phyloP scores from a whole-genome alignment of 92 coral and sea anemone species.

The Umimayanthus chanpuru region DNA sequence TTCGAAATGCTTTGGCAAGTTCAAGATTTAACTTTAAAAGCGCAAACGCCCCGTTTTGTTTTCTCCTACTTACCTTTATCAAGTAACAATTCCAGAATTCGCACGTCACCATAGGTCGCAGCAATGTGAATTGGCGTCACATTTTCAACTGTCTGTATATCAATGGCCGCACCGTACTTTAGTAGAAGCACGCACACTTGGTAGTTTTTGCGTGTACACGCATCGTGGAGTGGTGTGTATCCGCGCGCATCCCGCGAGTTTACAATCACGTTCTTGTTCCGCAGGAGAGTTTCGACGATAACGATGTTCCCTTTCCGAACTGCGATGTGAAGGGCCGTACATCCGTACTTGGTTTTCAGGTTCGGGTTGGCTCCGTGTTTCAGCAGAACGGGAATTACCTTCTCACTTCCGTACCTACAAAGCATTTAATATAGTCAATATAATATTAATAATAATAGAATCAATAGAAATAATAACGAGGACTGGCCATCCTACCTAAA shows the following conservation, averaged over 20 bases:
- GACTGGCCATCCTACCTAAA: too few relatives aligned
- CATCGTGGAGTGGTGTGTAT: slow-evolving; percentile 29
- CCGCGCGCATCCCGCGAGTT: slow-evolving; percentile 32
- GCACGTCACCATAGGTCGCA: slow-evolving; percentile 15
- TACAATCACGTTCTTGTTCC: slow-evolving; percentile 4
- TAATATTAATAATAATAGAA: too few relatives aligned
- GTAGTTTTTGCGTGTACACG: slow-evolving; percentile 2
- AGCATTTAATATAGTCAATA: neutral
- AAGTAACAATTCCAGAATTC: slow-evolving; percentile 1
- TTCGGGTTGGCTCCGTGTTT: slow-evolving; percentile 12
- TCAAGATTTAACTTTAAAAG: too few relatives aligned
- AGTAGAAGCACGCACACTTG: slow-evolving; percentile 15
- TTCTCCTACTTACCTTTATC: slow-evolving; percentile 10
- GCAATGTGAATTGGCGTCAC: slow-evolving; percentile 25
- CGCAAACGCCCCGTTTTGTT: too few relatives aligned
- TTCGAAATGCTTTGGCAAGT: too few relatives aligned
- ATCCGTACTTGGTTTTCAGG: slow-evolving; percentile 22
- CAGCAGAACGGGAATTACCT: slow-evolving; percentile 6
- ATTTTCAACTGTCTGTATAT: neutral
- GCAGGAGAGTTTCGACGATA: slow-evolving; percentile 17
- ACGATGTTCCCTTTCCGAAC: neutral
- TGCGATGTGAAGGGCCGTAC: slow-evolving; percentile 39
- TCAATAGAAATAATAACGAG: too few relatives aligned
- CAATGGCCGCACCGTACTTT: slow-evolving; percentile 31
- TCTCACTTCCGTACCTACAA: slow-evolving; percentile 33